Conservation (phyloP, 2,113 vertebrate species). For the Shinisaurus crocodilurus region DNA sequence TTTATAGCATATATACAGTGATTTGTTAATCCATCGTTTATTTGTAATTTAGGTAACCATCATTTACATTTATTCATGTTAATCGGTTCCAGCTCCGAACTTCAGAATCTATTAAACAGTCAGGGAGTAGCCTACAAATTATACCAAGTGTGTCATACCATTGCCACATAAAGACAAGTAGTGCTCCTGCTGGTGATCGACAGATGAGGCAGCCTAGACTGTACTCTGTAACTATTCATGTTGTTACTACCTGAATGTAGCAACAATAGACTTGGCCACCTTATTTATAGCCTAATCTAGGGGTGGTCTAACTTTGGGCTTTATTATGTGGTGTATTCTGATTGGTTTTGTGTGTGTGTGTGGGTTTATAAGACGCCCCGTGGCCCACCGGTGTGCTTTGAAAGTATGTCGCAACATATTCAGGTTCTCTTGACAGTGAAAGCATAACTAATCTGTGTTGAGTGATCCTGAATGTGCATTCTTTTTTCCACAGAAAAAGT, state of each 20-base stretch:
- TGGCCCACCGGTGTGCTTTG: neutral
- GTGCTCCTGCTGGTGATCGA: neutral
- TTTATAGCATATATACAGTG: slow-evolving; percentile 23
- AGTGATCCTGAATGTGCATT: neutral
- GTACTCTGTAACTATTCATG: neutral
- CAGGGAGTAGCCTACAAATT: slow-evolving; percentile 7
- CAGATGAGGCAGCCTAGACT: neutral
- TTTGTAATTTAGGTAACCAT: slow-evolving; percentile 45
- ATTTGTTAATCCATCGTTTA: slow-evolving; percentile 47
- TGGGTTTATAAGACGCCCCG: neutral
- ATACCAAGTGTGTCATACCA: rapidly evolving
- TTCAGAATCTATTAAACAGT: slow-evolving; percentile 15
- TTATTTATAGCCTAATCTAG: neutral
- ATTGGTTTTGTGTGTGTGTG: neutral
- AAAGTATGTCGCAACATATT: neutral
- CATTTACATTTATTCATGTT: slow-evolving; percentile 7
- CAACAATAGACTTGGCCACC: neutral
- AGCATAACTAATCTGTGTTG: neutral
- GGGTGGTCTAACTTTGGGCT: neutral
- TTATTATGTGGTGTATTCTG: neutral
- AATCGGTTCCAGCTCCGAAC: neutral
- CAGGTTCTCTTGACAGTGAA: neutral
- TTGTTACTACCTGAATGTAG: neutral
- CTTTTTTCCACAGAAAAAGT: neutral
- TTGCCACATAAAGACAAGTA: neutral